These are phyloP conservation scores for Drosophila merina DNA, from an alignment of 2,888 invertebrate genomes.

Conservation along the genomic window DNA sequence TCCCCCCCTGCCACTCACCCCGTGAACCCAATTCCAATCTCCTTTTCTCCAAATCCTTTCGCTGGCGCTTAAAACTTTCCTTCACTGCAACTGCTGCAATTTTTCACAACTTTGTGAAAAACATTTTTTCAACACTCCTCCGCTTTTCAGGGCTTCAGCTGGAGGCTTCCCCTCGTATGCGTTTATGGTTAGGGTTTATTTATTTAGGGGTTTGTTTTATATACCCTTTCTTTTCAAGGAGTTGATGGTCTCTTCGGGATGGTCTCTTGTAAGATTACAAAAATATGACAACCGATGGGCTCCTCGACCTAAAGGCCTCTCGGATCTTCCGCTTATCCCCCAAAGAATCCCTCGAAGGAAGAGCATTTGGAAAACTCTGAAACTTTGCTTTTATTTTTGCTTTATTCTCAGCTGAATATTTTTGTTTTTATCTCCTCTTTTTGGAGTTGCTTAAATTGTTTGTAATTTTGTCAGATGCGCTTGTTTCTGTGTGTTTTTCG, in stretches of 20 bases:
- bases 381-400: constrained; percentile 30
- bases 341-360: not conserved
- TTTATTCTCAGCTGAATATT: constrained; percentile 25
- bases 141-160: constrained; percentile 2
- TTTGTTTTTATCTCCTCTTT: constrained; percentile 31
- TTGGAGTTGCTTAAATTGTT: constrained; percentile 70
- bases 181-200: constrained; percentile 35
- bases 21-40: not conserved
- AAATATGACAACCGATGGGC: too few species aligned
- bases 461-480: constrained; percentile 72
- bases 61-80: constrained; percentile 70
- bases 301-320: too few species aligned
- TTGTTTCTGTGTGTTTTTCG: constrained; percentile 69
- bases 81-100: constrained; percentile 75
- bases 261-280: too few species aligned
- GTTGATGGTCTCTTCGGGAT: not conserved
- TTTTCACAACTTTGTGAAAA: constrained; percentile 62
- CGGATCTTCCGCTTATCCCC: too few species aligned
- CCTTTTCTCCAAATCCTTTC: constrained; percentile 42
- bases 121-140: constrained; percentile 31
- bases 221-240: constrained; percentile 5
- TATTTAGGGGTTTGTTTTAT: constrained; percentile 27
- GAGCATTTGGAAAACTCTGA: constrained; percentile 8
- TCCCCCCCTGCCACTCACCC: not conserved
- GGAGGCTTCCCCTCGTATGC: constrained; percentile 3